These are phyloP conservation scores for Mobula birostris DNA, from an alignment of 2,113 vertebrate genomes.

Conservation along the genomic window DNA sequence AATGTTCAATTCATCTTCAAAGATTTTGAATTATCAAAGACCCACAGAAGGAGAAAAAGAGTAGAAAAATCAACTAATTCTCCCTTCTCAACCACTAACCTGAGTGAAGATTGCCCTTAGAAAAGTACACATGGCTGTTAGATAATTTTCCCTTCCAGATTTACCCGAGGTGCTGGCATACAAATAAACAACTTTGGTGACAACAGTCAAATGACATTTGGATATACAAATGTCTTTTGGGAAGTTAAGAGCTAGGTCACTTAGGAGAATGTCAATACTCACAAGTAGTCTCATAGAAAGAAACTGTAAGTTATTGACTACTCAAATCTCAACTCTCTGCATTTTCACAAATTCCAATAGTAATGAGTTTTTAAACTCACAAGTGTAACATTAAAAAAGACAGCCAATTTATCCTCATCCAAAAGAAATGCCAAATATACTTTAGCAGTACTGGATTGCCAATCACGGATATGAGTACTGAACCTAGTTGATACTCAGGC, in stretches of 20 bases:
- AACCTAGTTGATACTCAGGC: not conserved
- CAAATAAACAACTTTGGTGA: too few species aligned
- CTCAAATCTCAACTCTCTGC: not conserved
- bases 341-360: not conserved
- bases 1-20: too few species aligned
- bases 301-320: not conserved
- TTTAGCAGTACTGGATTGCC: not conserved
- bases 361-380: not conserved
- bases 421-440: not conserved
- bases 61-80: not conserved
- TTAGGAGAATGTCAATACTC: not conserved
- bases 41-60: not conserved
- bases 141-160: not conserved
- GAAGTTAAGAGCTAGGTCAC: not conserved
- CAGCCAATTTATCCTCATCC: not conserved
- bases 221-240: not conserved
- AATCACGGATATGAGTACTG: not conserved
- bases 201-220: not conserved
- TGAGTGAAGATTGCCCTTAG: not conserved
- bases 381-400: not conserved
- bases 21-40: not conserved
- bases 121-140: not conserved
- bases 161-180: not conserved
- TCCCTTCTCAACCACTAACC: not conserved
- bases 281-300: not conserved